Evolutionary conservation across 2,113 vertebrate species (phyloP).

Genomic region (Kryptolebias marmoratus): DNA sequence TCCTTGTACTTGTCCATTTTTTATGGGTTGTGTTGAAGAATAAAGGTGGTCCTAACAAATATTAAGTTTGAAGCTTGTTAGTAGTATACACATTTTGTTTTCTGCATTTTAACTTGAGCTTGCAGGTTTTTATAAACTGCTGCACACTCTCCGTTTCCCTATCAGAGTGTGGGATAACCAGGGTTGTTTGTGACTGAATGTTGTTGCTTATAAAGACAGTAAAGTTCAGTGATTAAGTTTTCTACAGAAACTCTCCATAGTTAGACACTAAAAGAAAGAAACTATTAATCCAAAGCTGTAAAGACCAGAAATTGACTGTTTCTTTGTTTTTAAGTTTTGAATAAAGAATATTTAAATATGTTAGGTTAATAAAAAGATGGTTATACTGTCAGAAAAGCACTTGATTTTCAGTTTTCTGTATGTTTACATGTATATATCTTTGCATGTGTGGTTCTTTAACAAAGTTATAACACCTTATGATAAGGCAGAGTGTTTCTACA

Average conservation of each 20-base stretch:
- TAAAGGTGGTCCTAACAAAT: too few species aligned
- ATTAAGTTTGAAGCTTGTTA: background rate
- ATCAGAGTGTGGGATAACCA: too few species aligned
- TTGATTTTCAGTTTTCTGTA: constrained; percentile 1
- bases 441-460: constrained; percentile 38
- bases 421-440: constrained; percentile 2
- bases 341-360: too few species aligned
- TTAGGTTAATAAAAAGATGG: too few species aligned
- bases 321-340: too few species aligned
- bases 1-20: too few species aligned
- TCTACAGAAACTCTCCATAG: background rate
- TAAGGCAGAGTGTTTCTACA: constrained; percentile 5
- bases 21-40: too few species aligned
- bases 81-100: background rate
- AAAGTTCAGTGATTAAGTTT: background rate
- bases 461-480: constrained; percentile 14
- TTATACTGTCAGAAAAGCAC: background rate
- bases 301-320: too few species aligned
- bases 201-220: too few species aligned
- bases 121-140: background rate
- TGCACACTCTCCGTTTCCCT: background rate
- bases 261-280: background rate
- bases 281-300: too few species aligned
- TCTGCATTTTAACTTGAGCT: too few species aligned
- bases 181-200: too few species aligned